These are phyloP conservation scores for Delia radicum DNA, from an alignment of 1,140 invertebrate genomes.

Conservation along the genomic window DNA sequence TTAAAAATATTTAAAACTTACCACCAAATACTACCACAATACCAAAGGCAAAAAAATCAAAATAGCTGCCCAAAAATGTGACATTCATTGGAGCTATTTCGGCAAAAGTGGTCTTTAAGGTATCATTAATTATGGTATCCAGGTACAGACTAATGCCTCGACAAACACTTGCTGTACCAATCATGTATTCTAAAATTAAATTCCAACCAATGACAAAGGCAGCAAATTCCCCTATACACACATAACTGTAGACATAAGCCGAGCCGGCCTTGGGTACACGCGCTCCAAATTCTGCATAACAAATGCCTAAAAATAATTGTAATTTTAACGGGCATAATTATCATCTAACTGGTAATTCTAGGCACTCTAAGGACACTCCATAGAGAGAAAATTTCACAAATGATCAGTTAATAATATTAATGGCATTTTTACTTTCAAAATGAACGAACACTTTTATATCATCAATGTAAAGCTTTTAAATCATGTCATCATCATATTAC, in stretches of 20 bases:
- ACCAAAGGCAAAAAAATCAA: constrained; percentile 67
- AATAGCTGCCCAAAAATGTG: constrained; percentile 64
- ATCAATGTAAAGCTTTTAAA: too few species aligned
- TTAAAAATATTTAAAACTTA: constrained; percentile 35
- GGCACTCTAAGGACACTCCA: too few species aligned
- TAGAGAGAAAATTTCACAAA: too few species aligned
- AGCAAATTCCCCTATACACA: constrained; percentile 80
- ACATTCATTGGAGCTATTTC: constrained; percentile 61
- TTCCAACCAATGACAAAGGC: constrained; percentile 87
- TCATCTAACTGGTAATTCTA: too few species aligned
- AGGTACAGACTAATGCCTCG: constrained; percentile 78
- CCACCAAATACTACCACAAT: constrained; percentile 64
- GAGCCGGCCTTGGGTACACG: constrained; percentile 82
- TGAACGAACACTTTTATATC: too few species aligned
- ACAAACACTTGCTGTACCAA: constrained; percentile 84
- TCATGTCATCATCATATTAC: too few species aligned
- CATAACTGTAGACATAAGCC: constrained; percentile 87
- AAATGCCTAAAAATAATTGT: constrained; percentile 62
- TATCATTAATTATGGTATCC: constrained; percentile 62
- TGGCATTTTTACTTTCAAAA: too few species aligned
- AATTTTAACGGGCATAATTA: too few species aligned
- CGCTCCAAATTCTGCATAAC: constrained; percentile 85
- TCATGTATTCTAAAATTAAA: constrained; percentile 86
- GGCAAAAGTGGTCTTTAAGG: constrained; percentile 55
- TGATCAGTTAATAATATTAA: too few species aligned